Conservation (phyloP, 2,888 invertebrate genomes). For the Microctonus aethiopoides region DNA sequence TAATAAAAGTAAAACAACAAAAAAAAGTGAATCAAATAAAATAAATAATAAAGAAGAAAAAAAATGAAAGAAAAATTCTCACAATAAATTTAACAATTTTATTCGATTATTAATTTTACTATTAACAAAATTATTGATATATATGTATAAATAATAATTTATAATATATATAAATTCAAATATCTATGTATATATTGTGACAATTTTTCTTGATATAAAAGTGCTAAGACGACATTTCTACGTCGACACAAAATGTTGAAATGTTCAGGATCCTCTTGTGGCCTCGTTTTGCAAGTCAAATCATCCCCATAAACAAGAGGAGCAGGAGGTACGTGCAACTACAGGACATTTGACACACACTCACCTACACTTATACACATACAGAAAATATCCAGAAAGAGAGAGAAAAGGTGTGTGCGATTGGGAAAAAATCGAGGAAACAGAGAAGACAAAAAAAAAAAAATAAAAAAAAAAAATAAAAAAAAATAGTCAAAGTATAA, state of each 20-base stretch:
- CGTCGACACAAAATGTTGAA: conserved; percentile 21
- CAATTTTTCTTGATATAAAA: conserved; percentile 15
- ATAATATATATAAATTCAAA: background rate
- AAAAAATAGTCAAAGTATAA: conserved; percentile 38
- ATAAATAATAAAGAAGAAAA: too few species aligned
- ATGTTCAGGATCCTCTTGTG: conserved; percentile 23
- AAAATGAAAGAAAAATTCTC: too few species aligned
- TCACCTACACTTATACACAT: background rate
- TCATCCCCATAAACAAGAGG: conserved; percentile 51
- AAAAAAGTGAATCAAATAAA: too few species aligned
- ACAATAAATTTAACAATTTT: too few species aligned
- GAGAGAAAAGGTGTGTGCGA: conserved; percentile 2
- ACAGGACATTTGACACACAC: conserved; percentile 24
- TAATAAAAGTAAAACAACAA: too few species aligned
- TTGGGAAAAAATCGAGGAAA: conserved; percentile 19
- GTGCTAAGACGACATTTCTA: conserved; percentile 27
- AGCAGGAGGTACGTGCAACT: conserved; percentile 6
- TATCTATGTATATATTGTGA: background rate
- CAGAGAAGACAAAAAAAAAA: background rate
- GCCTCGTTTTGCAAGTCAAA: conserved; percentile 59
- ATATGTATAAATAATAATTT: background rate
- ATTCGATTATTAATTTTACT: too few species aligned
- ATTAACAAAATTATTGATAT: background rate
- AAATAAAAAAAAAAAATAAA: conserved; percentile 10
- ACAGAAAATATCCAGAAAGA: background rate